Evolutionary conservation across 1,140 invertebrate genomes (phyloP), one percentile per base, ranked within the genome.

Genomic region (Hyphantria cunea): DNA sequence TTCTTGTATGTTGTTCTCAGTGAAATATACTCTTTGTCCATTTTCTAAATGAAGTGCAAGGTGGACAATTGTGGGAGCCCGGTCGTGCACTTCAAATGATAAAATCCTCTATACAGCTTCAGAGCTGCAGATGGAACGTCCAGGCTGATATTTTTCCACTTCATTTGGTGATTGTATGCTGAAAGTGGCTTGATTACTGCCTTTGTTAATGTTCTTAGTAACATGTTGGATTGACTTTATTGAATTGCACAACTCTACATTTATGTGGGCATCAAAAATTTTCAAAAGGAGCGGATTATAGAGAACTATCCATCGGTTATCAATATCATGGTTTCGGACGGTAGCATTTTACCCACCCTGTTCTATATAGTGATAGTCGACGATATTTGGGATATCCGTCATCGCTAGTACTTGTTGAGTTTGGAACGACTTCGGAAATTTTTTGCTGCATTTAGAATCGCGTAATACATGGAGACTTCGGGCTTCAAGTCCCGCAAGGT

Each of bases 291-390:
- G 59, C 12, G 91, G 87, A 64, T 84, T 92, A 82, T 93, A 93
- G 54, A 91, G 92, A 32, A 93, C 92, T 53, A 93, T 73, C 89
- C 89, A 93, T 37, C 79, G 53, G 67, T 93, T 93, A 70, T 92
- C 88, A 33, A 92, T 67, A 55, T 74, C 65, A 66, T 58, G 53
- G 76, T 76, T 59, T 68, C 65, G 32, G 51, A 74, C 58, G 64
- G 56, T 72, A 34, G 65, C 74, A 76, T 75, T 77, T 82, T 76
- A 42, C 63, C 84, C 76, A 72, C 82, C 76, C 70, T 86, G 64
- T 66, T 74, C n/a, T n/a, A n/a, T n/a, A n/a, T n/a, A n/a, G 75
- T 45, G 71, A 78, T 80, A 82, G 52, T 65, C 84, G 69, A 51
- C 69, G 51, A 72, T 90, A 91, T 52, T 82, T 66, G 66, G 89